These are phyloP conservation scores for Agrenia bidenticulata DNA, from an alignment of 2,888 invertebrate genomes.

Conservation along the genomic window DNA sequence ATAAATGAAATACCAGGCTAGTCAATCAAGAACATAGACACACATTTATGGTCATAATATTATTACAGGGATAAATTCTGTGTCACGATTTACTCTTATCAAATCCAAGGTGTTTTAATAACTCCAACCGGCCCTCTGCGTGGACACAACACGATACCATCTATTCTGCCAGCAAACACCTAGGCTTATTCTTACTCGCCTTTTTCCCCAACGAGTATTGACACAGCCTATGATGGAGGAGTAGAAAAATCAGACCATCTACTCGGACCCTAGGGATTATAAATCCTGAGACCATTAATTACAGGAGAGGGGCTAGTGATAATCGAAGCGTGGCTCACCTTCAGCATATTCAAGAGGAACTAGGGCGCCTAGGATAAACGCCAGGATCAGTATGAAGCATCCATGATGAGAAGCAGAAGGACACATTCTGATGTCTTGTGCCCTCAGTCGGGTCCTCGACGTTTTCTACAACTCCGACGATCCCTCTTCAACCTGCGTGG, in stretches of 20 bases:
- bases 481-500: not conserved
- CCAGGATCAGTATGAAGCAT: constrained; percentile 49
- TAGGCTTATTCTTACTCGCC: no score
- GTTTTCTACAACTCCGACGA: not conserved
- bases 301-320: no score
- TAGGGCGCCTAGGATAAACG: constrained; percentile 49
- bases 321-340: no score
- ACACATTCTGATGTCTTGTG: constrained; percentile 43
- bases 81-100: constrained; percentile 5
- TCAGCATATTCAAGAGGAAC: constrained; percentile 52
- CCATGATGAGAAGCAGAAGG: constrained; percentile 45
- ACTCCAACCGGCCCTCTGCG: no score
- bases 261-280: no score
- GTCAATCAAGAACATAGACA: constrained; percentile 7
- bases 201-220: no score
- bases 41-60: constrained; percentile 10
- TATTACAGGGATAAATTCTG: constrained; percentile 1
- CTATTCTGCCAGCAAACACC: no score
- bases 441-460: constrained; percentile 13
- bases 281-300: no score
- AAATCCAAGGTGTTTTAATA: no score
- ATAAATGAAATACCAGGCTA: constrained; percentile 2
- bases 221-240: no score
- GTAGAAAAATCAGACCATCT: no score
- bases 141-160: no score